A percentile compares a stretch with the other conserved stretches of the same genome.
These are phyloP conservation scores for Tenthredo distinguenda DNA, from an alignment of 2,888 invertebrate species.

Conservation along the genomic window DNA sequence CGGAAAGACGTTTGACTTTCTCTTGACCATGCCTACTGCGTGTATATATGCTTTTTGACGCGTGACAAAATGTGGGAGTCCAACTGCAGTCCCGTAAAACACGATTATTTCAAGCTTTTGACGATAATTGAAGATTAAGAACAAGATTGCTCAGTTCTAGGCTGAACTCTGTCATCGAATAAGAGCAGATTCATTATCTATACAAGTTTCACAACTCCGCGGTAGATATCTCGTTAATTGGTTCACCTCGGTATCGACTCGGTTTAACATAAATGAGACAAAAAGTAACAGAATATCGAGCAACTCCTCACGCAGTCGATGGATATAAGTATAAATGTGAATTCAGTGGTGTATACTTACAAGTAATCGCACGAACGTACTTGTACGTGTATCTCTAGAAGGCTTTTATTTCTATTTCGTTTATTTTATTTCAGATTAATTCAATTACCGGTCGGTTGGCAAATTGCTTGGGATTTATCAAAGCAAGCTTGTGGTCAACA, in stretches of 20 bases:
- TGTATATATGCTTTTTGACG: background rate
- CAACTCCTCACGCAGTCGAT: constrained; percentile 5
- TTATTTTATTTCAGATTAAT: constrained; percentile 52
- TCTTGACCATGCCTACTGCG: background rate
- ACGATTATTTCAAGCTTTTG: background rate
- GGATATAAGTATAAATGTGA: background rate
- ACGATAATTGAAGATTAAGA: background rate
- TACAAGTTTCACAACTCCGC: background rate
- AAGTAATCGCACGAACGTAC: background rate
- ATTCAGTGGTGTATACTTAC: constrained; percentile 8
- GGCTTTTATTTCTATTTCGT: constrained; percentile 32
- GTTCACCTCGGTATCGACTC: background rate
- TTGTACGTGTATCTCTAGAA: background rate
- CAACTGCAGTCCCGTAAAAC: background rate
- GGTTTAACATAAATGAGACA: constrained; percentile 14
- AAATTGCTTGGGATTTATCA: constrained; percentile 53
- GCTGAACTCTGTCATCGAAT: background rate
- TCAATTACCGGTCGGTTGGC: constrained; percentile 51
- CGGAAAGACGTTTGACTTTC: background rate
- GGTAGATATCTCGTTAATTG: constrained; percentile 1
- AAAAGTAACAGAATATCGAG: constrained; percentile 24
- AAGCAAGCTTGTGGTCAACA: constrained; percentile 55
- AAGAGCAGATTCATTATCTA: background rate
- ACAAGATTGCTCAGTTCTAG: background rate
- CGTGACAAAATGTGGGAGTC: background rate